These are phyloP conservation scores for Sinocyclocheilus maitianheensis DNA, from an alignment of 2,113 vertebrate species.

Conservation along the genomic window DNA sequence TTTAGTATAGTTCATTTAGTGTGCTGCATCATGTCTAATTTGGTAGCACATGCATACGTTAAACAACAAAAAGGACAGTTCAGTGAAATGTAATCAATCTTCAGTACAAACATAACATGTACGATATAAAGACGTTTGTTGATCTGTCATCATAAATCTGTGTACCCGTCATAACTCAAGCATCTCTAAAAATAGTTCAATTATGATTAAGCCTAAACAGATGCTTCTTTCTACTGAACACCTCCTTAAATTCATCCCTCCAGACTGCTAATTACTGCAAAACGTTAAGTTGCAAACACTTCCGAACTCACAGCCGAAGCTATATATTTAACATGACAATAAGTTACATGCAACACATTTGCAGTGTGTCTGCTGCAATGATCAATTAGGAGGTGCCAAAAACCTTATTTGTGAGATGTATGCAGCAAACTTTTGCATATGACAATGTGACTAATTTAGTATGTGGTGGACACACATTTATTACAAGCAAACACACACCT, in stretches of 20 bases:
- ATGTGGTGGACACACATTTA: not conserved
- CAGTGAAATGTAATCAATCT: not conserved
- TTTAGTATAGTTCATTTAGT: not conserved
- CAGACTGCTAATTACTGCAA: constrained; percentile 12
- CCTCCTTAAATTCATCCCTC: constrained; percentile 6
- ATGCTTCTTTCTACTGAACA: constrained; percentile 33
- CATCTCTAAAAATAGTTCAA: constrained; percentile 1
- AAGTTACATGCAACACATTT: constrained; percentile 5
- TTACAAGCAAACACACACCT: not conserved
- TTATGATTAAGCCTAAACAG: constrained; percentile 35
- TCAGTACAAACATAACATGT: not conserved
- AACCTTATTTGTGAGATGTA: constrained; percentile 30
- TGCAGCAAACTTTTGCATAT: not conserved
- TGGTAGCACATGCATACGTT: not conserved
- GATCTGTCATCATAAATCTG: constrained; percentile 18
- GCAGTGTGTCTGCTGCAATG: constrained; percentile 6
- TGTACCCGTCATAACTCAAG: not conserved
- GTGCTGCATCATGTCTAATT: not conserved
- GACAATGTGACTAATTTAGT: constrained; percentile 3
- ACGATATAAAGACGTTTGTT: constrained; percentile 1
- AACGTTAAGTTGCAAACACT: not conserved
- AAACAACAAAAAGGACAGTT: not conserved
- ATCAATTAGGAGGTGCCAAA: not conserved
- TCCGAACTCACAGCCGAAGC: not conserved
- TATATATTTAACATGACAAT: constrained; percentile 22